Base-by-base conservation (phyloP, 1,140 invertebrate species). In the Panulirus ornatus region DNA sequence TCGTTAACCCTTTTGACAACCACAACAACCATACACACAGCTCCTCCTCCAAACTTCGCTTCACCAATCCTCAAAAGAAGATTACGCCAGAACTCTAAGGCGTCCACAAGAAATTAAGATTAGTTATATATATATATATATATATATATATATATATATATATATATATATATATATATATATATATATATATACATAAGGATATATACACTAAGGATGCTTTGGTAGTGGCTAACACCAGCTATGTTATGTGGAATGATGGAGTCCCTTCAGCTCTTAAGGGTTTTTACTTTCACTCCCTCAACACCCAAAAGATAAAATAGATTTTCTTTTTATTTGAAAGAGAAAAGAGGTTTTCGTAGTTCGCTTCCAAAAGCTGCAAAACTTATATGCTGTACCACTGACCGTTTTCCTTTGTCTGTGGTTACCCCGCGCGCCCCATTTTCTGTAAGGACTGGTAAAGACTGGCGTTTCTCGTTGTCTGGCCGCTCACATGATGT, bases 311-410 rank as follows among this genome's bases (percentile, higher is more conserved):
- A n/a, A n/a, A n/a, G n/a, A n/a, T n/a, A n/a, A n/a, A n/a, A n/a
- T n/a, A n/a, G n/a, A n/a, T n/a, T n/a, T n/a, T n/a, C n/a, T n/a
- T n/a, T n/a, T n/a, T n/a, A n/a, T n/a, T n/a, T n/a, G n/a, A n/a
- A n/a, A n/a, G n/a, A n/a, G n/a, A n/a, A n/a, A 42, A 83, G 40
- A 30, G 66, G 58, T 83, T 66, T 36, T 83, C 38, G 81, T 83
- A 83, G 81, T 66, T 83, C 66, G 81, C 81, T 83, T 83, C 63
- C 54, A 83, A 83, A 58, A 47, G 66, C 63, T 63, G 58, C 51
- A 58, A 83, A 83, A 83, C 36, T 40, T 83, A 66, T 83, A 83
- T 83, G 47, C 11, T 82, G 58, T 83, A 83, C 81, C 81, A 83
- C 63, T 54, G 81, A 27, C 66, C 81, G 40, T 83, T 66, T 66